A percentile compares a stretch with the other conserved stretches of the same genome.
Conservation (phyloP, 2,888 invertebrate species). For the Eristalis pertinax region DNA sequence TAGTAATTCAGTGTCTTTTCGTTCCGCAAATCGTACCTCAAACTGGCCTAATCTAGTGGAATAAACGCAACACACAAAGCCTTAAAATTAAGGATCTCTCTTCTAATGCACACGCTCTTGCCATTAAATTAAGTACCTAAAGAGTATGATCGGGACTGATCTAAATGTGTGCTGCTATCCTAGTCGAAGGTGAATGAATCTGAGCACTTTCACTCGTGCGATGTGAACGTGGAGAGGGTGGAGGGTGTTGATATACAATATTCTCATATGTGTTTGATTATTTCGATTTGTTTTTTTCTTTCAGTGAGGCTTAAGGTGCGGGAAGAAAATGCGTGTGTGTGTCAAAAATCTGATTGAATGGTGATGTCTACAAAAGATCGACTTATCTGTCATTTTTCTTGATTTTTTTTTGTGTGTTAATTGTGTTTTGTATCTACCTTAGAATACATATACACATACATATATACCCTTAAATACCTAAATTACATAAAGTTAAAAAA, state of each 20-base stretch:
- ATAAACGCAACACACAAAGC: too few species aligned
- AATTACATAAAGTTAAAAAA: constrained; percentile 66
- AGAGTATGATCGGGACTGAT: too few species aligned
- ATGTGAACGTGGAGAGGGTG: background rate
- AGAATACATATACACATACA: constrained; percentile 39
- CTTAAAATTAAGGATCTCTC: too few species aligned
- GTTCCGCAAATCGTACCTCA: too few species aligned
- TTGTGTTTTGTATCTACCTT: constrained; percentile 31
- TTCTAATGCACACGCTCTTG: too few species aligned
- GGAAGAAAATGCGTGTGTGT: background rate
- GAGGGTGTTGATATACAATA: background rate
- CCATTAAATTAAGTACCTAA: too few species aligned
- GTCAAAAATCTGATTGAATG: constrained; percentile 16
- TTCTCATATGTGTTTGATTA: background rate
- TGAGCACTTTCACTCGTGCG: too few species aligned
- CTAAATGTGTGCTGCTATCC: too few species aligned
- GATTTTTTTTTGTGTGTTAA: constrained; percentile 22
- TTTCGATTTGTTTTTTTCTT: background rate
- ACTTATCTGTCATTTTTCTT: constrained; percentile 28
- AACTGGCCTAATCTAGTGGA: too few species aligned
- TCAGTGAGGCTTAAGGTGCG: background rate
- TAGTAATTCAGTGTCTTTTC: too few species aligned
- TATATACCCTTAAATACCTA: constrained; percentile 50
- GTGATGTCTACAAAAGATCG: constrained; percentile 51
- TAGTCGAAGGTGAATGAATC: too few species aligned